Evolutionary conservation across 2,888 invertebrate species (phyloP).

Genomic region (Dendrolimus houi): DNA sequence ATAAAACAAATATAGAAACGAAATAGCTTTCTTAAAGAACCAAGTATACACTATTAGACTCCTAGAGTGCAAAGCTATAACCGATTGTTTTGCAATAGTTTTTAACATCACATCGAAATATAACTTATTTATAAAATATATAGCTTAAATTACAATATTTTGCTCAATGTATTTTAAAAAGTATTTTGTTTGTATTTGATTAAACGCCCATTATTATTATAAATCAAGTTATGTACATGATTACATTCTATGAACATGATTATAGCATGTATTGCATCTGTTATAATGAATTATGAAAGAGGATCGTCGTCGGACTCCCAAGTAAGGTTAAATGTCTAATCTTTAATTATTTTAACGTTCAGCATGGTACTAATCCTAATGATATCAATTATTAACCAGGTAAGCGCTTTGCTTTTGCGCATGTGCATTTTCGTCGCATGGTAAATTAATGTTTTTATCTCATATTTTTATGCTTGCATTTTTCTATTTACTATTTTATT

Average conservation of each 20-base stretch:
- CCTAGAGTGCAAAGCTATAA: slow-evolving; percentile 69
- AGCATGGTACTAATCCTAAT: slow-evolving; percentile 41
- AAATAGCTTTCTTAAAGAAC: slow-evolving; percentile 5
- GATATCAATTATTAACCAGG: slow-evolving; percentile 27
- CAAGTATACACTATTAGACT: slow-evolving; percentile 47
- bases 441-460: slow-evolving; percentile 29
- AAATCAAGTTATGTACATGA: slow-evolving; percentile 33
- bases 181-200: slow-evolving; percentile 46
- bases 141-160: slow-evolving; percentile 63
- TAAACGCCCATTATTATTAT: slow-evolving; percentile 25
- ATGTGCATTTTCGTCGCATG: slow-evolving; percentile 63
- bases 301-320: slow-evolving; percentile 74
- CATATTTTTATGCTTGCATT: slow-evolving; percentile 52
- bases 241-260: slow-evolving; percentile 26
- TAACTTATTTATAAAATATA: slow-evolving; percentile 45
- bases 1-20: too few species aligned
- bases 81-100: slow-evolving; percentile 70
- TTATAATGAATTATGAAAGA: slow-evolving; percentile 44
- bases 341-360: slow-evolving; percentile 40
- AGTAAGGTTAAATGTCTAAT: slow-evolving; percentile 62
- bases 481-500: slow-evolving; percentile 34
- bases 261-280: slow-evolving; percentile 46
- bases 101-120: slow-evolving; percentile 57
- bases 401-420: slow-evolving; percentile 50
- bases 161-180: slow-evolving; percentile 55